phyloP scores from a whole-genome alignment of 2,888 invertebrate species.

The Polia nebulosa region DNA sequence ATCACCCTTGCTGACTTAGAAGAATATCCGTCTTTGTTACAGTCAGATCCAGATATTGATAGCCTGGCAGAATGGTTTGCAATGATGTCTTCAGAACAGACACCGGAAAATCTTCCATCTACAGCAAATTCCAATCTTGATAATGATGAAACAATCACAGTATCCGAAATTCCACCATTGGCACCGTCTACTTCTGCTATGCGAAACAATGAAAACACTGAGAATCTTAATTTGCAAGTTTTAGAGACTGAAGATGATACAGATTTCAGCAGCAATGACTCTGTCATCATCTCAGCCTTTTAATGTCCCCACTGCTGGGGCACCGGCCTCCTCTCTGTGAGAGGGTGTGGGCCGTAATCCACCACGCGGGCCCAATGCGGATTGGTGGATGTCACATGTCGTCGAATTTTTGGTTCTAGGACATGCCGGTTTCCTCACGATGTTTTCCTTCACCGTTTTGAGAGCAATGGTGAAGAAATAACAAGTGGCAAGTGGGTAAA shows the following conservation, averaged over 20 bases:
- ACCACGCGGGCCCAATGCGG: no score
- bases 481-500: no score
- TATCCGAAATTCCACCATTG: constrained; percentile 8
- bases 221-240: constrained; percentile 18
- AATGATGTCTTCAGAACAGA: constrained; percentile 1
- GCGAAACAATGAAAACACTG: constrained; percentile 1
- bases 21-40: constrained; percentile 18
- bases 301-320: no score
- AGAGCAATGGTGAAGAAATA: no score
- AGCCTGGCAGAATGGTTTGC: constrained; percentile 1
- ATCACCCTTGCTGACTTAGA: constrained; percentile 9
- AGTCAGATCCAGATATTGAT: constrained; percentile 3
- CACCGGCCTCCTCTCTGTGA: no score
- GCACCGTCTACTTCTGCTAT: constrained; percentile 5
- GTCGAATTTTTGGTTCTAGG: no score
- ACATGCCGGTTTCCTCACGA: no score
- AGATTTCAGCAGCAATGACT: constrained; percentile 39
- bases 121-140: not conserved
- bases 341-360: no score
- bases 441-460: no score
- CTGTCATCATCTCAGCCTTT: no score
- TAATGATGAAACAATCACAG: not conserved
- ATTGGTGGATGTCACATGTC: no score
- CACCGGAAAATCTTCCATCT: constrained; percentile 4
- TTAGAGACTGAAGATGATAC: constrained; percentile 30